Percentiles rank a stretch among this genome's conserved stretches.
Evolutionary conservation across 2,888 invertebrate species (phyloP).

Genomic region (Cataglyphis livida): DNA sequence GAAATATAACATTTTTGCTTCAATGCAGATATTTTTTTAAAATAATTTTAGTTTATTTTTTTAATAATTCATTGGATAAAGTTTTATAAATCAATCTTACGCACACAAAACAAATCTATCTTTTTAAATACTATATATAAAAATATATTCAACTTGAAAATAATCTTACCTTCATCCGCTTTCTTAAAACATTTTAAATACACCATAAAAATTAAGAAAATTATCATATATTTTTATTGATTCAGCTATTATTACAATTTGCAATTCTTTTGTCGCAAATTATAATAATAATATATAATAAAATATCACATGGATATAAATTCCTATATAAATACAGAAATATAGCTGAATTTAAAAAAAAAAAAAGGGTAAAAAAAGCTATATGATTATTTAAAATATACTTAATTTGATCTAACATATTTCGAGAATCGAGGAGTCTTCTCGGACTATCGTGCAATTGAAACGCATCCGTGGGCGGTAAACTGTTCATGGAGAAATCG

Average conservation of each 20-base stretch:
- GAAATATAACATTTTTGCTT: slow-evolving; percentile 2
- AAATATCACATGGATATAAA: background rate
- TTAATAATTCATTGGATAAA: background rate
- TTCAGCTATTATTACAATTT: background rate
- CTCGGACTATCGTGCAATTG: slow-evolving; percentile 29
- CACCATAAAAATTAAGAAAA: background rate
- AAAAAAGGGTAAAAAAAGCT: background rate
- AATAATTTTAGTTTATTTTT: too few relatives aligned
- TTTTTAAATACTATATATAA: background rate
- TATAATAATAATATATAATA: background rate
- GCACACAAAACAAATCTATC: background rate
- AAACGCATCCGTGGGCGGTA: slow-evolving; percentile 68
- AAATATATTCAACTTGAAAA: background rate
- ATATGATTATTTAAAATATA: slow-evolving; percentile 4
- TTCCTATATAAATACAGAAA: background rate
- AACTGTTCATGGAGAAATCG: slow-evolving; percentile 70
- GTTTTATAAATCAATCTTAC: background rate
- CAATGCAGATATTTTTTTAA: background rate
- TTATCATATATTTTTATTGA: slow-evolving; percentile 4
- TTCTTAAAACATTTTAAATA: background rate
- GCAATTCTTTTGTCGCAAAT: background rate
- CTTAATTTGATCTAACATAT: background rate
- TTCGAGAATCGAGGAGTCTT: background rate
- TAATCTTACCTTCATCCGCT: background rate
- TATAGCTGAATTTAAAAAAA: background rate